phyloP scores from a whole-genome alignment of 2,888 invertebrate species.

The Tenodera sinensis region DNA sequence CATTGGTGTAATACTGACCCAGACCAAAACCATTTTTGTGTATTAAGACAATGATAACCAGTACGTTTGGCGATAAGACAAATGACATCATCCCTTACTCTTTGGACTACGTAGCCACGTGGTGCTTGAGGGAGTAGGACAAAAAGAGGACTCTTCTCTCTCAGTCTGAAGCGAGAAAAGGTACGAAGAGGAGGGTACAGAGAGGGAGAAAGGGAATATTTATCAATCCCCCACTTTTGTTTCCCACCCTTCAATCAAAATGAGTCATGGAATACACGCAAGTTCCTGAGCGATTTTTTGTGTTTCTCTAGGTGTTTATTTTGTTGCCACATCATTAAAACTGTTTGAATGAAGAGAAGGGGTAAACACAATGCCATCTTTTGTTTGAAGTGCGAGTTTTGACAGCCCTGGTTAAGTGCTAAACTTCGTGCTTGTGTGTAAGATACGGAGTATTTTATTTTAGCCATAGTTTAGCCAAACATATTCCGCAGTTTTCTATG shows the following conservation, averaged over 20 bases:
- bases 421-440: no score
- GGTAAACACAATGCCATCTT: neutral
- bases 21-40: no score
- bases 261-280: constrained; percentile 13
- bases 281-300: neutral
- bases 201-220: constrained; percentile 5
- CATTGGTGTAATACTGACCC: no score
- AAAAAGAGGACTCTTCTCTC: neutral
- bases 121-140: neutral
- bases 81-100: no score
- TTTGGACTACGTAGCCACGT: constrained; percentile 20
- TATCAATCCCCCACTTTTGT: neutral
- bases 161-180: neutral
- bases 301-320: neutral
- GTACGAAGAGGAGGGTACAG: neutral
- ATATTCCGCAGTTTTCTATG: no score
- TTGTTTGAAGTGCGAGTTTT: neutral
- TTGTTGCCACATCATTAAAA: neutral
- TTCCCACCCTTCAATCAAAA: constrained; percentile 16
- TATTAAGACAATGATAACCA: no score
- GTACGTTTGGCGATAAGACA: no score
- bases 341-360: neutral
- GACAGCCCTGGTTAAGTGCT: no score
- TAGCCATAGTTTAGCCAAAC: no score
- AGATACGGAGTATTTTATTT: no score